Conservation (phyloP, 2,888 invertebrate species). For the Harpalus rufipes region DNA sequence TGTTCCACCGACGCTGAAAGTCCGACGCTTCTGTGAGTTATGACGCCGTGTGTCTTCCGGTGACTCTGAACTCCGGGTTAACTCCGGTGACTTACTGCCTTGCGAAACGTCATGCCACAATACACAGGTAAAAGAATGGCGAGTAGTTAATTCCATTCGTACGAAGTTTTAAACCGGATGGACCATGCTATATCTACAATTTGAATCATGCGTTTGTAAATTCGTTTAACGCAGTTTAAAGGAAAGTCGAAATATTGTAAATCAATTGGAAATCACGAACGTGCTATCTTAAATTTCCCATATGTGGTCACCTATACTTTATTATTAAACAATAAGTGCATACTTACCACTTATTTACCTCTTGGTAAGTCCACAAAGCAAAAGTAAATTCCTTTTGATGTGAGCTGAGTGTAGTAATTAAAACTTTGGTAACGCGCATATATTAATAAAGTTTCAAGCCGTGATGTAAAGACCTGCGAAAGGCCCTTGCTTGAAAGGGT, state of each 20-base stretch:
- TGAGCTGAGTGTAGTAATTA: conserved; percentile 31
- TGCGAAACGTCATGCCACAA: conserved; percentile 21
- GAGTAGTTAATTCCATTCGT: not conserved
- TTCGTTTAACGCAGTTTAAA: too few species aligned
- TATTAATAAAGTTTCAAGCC: conserved; percentile 51
- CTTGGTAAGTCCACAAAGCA: conserved; percentile 5
- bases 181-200: not conserved
- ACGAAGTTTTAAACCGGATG: not conserved
- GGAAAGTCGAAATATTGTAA: too few species aligned
- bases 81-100: conserved; percentile 52
- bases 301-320: not conserved
- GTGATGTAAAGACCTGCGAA: not conserved
- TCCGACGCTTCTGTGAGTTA: conserved; percentile 55
- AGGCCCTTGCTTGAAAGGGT: conserved; percentile 4
- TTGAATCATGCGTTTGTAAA: too few species aligned
- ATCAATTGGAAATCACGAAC: conserved; percentile 6
- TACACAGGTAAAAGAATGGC: not conserved
- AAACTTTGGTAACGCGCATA: conserved; percentile 41
- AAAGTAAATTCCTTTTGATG: conserved; percentile 41
- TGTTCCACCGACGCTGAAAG: not conserved
- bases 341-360: not conserved
- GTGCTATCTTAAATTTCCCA: not conserved
- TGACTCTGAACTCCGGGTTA: conserved; percentile 23
- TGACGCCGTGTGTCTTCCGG: conserved; percentile 59
- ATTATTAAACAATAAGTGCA: not conserved